These are phyloP conservation scores for Pogonophryne albipinna DNA, from an alignment of 2,797 vertebrate genomes.

Conservation along the genomic window DNA sequence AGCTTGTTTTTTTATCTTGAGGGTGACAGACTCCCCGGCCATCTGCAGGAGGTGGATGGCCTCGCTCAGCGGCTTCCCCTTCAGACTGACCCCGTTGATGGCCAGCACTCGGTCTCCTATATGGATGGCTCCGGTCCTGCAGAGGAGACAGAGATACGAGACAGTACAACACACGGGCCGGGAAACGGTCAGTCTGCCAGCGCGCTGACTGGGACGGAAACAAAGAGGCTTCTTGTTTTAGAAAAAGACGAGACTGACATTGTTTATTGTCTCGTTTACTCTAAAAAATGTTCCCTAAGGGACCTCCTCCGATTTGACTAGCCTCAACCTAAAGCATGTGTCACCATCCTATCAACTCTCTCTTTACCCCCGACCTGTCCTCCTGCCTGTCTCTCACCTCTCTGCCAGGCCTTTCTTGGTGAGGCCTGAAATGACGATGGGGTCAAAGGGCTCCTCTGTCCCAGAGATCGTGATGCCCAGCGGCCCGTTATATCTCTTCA, in stretches of 20 bases:
- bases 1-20: conserved; percentile 96
- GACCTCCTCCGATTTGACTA: neutral
- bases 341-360: conserved; percentile 33
- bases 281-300: neutral
- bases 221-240: conserved; percentile 69
- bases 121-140: conserved; percentile 97
- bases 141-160: conserved; percentile 61
- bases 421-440: conserved; percentile 96
- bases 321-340: conserved; percentile 10
- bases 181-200: conserved; percentile 61
- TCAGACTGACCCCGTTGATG: conserved; percentile 95
- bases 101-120: conserved; percentile 95
- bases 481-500: conserved; percentile 95
- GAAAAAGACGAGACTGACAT: conserved; percentile 54
- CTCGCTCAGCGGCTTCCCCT: conserved; percentile 97
- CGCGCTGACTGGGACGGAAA: conserved; percentile 34
- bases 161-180: conserved; percentile 42
- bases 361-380: neutral
- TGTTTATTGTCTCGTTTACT: conserved; percentile 52
- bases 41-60: conserved; percentile 97
- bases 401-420: conserved; percentile 97
- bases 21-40: conserved; percentile 95
- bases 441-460: conserved; percentile 98
- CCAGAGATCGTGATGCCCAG: conserved; percentile 98
- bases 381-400: conserved; percentile 85